Base-by-base conservation (phyloP, 2,797 vertebrate genomes). In the Cephalopachus bancanus region DNA sequence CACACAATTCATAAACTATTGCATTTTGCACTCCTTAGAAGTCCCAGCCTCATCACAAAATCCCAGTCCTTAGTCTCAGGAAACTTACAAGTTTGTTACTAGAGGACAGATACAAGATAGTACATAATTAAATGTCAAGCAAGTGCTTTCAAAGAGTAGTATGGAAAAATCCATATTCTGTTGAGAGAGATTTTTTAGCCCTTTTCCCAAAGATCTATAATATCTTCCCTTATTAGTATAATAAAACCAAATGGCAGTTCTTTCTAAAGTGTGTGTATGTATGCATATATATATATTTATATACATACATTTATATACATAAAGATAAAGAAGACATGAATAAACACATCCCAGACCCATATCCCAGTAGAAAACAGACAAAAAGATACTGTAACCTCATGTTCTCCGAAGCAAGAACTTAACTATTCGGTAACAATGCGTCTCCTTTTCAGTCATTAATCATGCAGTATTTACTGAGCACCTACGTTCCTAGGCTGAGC, bases 351-450 rank as follows among this genome's bases (percentile, higher is more conserved):
- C 30, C 26, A 17, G 78, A 30, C 12, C 33, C 28, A 5, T 49
- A 74, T 69, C n/a, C 51, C 53, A 62, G 28, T 14, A 93, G 69
- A 86, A 97, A 84, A 93, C 55, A 93, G 64, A 94, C 20, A 74
- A 71, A n/a, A 94, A 85, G 64, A 95, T 57, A 78, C 33, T 76
- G 53, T 74, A 93, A 84, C 55, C n/a, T 83, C 71, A 30, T 14
- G 30, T 51, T 80, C 30, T 96, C 69, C 79, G 89, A 94, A 94
- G 92, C 71, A 89, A 80, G 81, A 89, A 62, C 69, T 67, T 72
- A 87, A 24, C 37, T 87, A 14, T 83, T 83, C 62, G 33, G 72
- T 62, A 57, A 86, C n/a, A 51, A 91, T 64, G 30, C 8, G 51
- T 71, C 74, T 83, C 55, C 30, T 79, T 92, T 83, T 33, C 7